Evolutionary conservation across 2,113 vertebrate genomes (phyloP).

Genomic region (Paracanthobrama guichenoti): DNA sequence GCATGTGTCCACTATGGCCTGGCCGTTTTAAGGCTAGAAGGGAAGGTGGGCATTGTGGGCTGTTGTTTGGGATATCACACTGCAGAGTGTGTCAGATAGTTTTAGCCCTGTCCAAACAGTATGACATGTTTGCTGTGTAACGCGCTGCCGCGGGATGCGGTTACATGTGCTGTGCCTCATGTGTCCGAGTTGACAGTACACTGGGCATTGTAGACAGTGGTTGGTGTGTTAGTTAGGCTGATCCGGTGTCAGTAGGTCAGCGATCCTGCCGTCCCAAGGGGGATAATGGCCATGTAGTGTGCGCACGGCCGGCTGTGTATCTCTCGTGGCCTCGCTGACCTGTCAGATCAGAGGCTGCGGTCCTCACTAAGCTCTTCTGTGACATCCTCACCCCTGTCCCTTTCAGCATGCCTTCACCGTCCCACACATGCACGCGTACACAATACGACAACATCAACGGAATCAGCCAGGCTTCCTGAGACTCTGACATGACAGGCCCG

Average conservation of each 20-base stretch:
- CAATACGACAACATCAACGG: constrained; percentile 62
- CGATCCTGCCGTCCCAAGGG: constrained; percentile 43
- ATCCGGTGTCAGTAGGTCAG: constrained; percentile 49
- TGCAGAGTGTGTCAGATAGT: constrained; percentile 35
- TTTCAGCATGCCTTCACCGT: constrained; percentile 71
- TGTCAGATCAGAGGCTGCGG: constrained; percentile 65
- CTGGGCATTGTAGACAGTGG: constrained; percentile 38
- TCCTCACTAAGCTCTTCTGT: constrained; percentile 57
- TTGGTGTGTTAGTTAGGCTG: constrained; percentile 55
- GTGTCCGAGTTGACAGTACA: constrained; percentile 51
- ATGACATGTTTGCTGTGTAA: constrained; percentile 40
- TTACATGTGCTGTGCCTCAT: constrained; percentile 45
- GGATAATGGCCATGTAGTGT: constrained; percentile 45
- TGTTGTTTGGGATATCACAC: constrained; percentile 32
- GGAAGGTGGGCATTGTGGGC: constrained; percentile 13
- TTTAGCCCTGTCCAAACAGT: constrained; percentile 48
- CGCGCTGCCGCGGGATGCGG: constrained; percentile 24
- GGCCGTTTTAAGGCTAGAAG: not conserved
- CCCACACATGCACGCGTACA: constrained; percentile 55
- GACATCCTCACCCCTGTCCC: constrained; percentile 75
- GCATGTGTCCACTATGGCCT: not conserved
- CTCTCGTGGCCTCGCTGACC: constrained; percentile 60
- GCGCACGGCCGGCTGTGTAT: constrained; percentile 4
- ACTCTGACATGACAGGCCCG: constrained; percentile 53
- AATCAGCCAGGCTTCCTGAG: constrained; percentile 58